These are phyloP conservation scores for Acronicta alni DNA, from an alignment of 2,888 invertebrate species.

Conservation along the genomic window DNA sequence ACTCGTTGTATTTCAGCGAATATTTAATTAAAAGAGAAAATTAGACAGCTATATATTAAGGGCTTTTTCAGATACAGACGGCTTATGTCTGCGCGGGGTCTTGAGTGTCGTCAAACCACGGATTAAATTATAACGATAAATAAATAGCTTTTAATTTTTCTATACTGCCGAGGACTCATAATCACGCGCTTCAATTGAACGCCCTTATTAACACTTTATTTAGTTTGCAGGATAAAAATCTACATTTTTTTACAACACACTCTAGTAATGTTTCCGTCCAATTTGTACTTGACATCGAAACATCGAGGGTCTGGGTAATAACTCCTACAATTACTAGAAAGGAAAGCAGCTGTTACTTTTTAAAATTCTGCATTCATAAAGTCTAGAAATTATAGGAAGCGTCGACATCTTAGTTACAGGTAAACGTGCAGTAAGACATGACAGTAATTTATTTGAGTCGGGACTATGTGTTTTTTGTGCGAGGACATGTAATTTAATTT, in stretches of 20 bases:
- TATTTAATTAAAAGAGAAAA: too few species aligned
- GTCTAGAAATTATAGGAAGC: not conserved
- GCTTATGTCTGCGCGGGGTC: too few species aligned
- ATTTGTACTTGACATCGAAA: not conserved
- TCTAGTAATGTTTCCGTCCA: too few species aligned
- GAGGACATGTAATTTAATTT: constrained; percentile 16
- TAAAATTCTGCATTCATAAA: not conserved
- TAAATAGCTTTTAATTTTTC: too few species aligned
- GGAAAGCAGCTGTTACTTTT: constrained; percentile 16
- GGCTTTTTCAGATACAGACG: too few species aligned
- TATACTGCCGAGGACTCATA: too few species aligned
- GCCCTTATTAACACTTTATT: not conserved
- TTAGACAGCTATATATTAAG: too few species aligned
- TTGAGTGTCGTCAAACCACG: too few species aligned
- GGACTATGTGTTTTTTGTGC: constrained; percentile 8
- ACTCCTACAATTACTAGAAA: not conserved
- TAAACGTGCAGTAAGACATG: constrained; percentile 12
- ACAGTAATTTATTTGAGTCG: constrained; percentile 26
- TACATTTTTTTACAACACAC: not conserved
- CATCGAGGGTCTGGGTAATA: constrained; percentile 14
- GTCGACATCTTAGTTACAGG: constrained; percentile 19
- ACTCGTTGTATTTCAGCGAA: too few species aligned
- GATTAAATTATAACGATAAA: too few species aligned
- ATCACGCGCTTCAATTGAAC: too few species aligned
- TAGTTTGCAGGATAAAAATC: not conserved